Evolutionary conservation across 2,888 invertebrate genomes (phyloP), one percentile per base, ranked within the genome.

Genomic region (Agrilus biguttatus): DNA sequence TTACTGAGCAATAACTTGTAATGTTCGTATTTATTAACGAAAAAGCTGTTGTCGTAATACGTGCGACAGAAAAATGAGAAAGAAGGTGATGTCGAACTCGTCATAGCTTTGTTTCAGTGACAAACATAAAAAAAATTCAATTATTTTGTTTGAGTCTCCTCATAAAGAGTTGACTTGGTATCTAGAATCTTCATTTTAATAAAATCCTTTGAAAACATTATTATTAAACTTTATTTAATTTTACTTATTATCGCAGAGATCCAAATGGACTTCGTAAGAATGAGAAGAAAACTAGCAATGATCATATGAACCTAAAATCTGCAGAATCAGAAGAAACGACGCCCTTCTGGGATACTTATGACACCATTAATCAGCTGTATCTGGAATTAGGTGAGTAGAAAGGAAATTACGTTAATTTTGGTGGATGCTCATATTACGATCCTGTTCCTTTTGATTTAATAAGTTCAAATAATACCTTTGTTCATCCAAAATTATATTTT

Each of bases 301-400:
- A 36, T 28, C 43, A 41, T 55, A 56, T 54, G 51, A 58, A 53
- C 52, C 38, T 43, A 34, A 42, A 54, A 47, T 28, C 28, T 10
- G 53, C 58, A 46, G 53, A 51, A 37, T 50, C 42, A 59, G 70
- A 51, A 53, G 65, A 45, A 54, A 68, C 71, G 28, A 72, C 79
- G 40, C 85, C 86, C 35, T 86, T 84, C 62, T 90, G 89, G 89
- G 89, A 89, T 65, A 82, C 86, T 21, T 90, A 88, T 65, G 89
- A 89, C 65, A 81, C 87, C 51, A 86, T 89, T 64, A 89, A 89
- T 70, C 89, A 90, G 63, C 78, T 87, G 44, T 90, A 89, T 66
- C 73, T 90, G 67, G 88, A 81, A 69, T 70, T 83, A 62, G 79
- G 82, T 82, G 67, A 67, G 74, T 68, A 57, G 42, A 33, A 21